These are phyloP conservation scores for Beroe ovata DNA, from an alignment of 37 sponge, comb jelly and placozoan species.

Conservation along the genomic window DNA sequence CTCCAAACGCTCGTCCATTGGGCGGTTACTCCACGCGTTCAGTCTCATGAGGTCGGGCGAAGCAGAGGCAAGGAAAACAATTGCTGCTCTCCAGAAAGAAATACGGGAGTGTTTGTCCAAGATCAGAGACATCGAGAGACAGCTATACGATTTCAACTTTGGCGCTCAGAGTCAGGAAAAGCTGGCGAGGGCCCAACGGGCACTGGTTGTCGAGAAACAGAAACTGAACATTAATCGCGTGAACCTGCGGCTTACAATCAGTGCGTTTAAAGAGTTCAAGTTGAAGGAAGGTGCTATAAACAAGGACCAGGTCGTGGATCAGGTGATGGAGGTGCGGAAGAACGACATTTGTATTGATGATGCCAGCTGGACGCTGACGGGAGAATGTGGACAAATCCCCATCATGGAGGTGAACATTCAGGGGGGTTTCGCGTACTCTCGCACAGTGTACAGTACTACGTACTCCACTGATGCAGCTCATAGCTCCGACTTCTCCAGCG, in stretches of 20 bases:
- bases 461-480: background rate
- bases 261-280: conserved; percentile 62
- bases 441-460: conserved; percentile 31
- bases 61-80: conserved; percentile 39
- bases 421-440: conserved; percentile 41
- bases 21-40: conserved; percentile 37
- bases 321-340: conserved; percentile 63
- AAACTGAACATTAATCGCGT: conserved; percentile 34
- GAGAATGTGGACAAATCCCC: conserved; percentile 46
- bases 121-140: conserved; percentile 19
- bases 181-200: background rate
- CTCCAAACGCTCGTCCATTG: conserved; percentile 52
- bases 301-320: conserved; percentile 48
- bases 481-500: conserved; percentile 16
- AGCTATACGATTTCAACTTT: conserved; percentile 31
- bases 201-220: conserved; percentile 15
- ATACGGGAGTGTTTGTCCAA: background rate
- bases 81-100: conserved; percentile 57
- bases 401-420: conserved; percentile 62
- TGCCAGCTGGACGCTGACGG: conserved; percentile 46
- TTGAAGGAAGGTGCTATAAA: background rate
- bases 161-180: conserved; percentile 3
- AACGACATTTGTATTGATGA: conserved; percentile 65
- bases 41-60: conserved; percentile 51
- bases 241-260: conserved; percentile 38